Evolutionary conservation across 2,797 vertebrate species (phyloP), one percentile per base, ranked within the genome.

Genomic region (Pitangus sulphuratus): DNA sequence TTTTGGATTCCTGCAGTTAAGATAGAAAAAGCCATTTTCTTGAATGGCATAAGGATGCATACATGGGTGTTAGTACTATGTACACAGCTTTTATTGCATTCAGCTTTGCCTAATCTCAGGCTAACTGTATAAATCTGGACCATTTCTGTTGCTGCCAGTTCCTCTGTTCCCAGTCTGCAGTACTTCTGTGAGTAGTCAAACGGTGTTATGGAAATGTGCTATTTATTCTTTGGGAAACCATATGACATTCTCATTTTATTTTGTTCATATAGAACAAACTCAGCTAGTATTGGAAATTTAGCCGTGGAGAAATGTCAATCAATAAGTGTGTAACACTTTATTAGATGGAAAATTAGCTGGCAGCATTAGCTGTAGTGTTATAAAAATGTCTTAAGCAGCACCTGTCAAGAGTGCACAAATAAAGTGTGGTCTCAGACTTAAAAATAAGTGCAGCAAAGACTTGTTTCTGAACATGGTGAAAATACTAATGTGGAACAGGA

Each of bases 241-340:
- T 76, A 40, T 79, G 94, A 77, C 89, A 77, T 95, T 96, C 95
- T 88, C 89, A 64, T 95, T 96, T 90, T 86, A 30, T 79, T 78
- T 89, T 79, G 58, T 93, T 95, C 83, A 50, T 90, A 79, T 13
- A 84, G 85, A 94, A 45, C 87, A 88, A 93, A 88, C 89, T 79
- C 47, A 93, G 72, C 69, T 61, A 14, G 80, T 89, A 91, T 83
- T 92, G 86, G 62, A 93, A 94, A 83, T 89, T 28, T 50, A 50
- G 77, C 57, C 0, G 0, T 74, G 71, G 71, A 87, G 60, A 94
- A 96, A 93, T 91, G 95, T 94, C 95, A 95, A 56, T 96, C 93
- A 92, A 85, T 96, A 94, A 60, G 70, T 11, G 44, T 64, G 47
- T 84, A 93, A 85, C 71, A 47, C 86, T 95, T 94, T 80, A 84